Conservation (phyloP, 2,888 invertebrate species). For the Trachelus stipa region DNA sequence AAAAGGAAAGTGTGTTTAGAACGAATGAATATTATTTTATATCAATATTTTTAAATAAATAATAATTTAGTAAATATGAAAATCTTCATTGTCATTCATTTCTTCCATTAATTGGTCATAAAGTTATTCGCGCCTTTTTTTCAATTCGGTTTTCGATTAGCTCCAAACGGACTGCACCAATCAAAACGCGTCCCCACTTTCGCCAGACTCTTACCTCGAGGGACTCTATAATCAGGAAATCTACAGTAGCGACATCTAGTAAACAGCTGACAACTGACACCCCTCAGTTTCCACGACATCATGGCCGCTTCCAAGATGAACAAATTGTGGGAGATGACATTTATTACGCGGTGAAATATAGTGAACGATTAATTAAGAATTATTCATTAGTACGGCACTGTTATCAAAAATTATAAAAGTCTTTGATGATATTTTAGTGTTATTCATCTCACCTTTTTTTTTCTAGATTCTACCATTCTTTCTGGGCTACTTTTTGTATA, state of each 20-base stretch:
- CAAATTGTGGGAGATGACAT: constrained; percentile 45
- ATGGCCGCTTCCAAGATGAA: constrained; percentile 56
- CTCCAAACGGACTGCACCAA: too few relatives aligned
- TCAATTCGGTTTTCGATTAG: too few relatives aligned
- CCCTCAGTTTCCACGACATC: constrained; percentile 30
- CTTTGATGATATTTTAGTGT: neutral
- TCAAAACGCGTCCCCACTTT: too few relatives aligned
- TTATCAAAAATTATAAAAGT: neutral
- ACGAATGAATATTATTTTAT: too few relatives aligned
- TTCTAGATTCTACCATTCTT: neutral
- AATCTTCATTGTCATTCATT: too few relatives aligned
- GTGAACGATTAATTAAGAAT: constrained; percentile 29
- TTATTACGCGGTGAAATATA: constrained; percentile 37
- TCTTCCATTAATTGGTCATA: too few relatives aligned
- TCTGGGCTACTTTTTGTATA: neutral
- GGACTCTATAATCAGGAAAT: neutral
- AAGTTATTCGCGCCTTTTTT: too few relatives aligned
- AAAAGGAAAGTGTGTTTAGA: too few relatives aligned
- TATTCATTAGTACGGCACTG: neutral
- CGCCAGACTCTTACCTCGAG: too few relatives aligned
- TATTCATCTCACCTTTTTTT: neutral
- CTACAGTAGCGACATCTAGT: constrained; percentile 15
- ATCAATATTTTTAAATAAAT: too few relatives aligned
- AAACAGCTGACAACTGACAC: constrained; percentile 52
- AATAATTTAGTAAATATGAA: too few relatives aligned